Base-by-base conservation (phyloP, 1,140 invertebrate genomes). In the Bombus pyrosoma region DNA sequence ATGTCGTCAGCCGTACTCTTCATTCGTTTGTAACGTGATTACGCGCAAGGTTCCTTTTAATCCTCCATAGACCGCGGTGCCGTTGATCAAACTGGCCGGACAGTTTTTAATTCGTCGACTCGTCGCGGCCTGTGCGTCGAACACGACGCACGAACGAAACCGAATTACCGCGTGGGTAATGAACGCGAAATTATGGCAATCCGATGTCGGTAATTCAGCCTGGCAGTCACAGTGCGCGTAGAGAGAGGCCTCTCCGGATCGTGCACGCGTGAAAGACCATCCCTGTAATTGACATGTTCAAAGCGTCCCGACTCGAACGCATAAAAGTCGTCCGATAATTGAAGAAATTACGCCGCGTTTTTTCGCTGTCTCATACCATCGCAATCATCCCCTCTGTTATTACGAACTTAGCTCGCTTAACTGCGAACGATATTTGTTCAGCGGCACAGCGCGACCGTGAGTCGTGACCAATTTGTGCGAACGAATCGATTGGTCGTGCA, bases 81-180 rank as follows among this genome's bases (percentile, higher is more conserved):
- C 53, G 66, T 47, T 83, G 71, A 85, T 86, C 80, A 79, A 86
- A 86, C 81, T 59, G 62, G 57, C 64, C 28, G 41, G 75, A n/a
- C 64, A 66, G 32, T 66, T 89, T 89, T 89, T 89, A 89, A 89
- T 86, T 83, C 68, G 88, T 43, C n/a, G 32, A 43, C 34, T 62
- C 28, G 25, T 18, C 57, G n/a, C 22, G 32, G 12, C 6, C 47
- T 18, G 32, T 34, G 57, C 64, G 37, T 73, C n/a, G n/a, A 53
- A 37, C 72, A 15, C 74, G 41, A 1, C 34, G 43, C 66, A 15
- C 18, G 57, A n/a, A n/a, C 37, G 37, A 64, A 81, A 81, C 66
- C 71, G 37, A 85, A 71, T 81, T 81, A 75, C 47, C 22, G 2
- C 25, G 4, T 12, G 59, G 59, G 75, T 85, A 85, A 81, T 81